phyloP scores from a whole-genome alignment of 2,113 vertebrate genomes.

The Chamaetylas fuelleborni region DNA sequence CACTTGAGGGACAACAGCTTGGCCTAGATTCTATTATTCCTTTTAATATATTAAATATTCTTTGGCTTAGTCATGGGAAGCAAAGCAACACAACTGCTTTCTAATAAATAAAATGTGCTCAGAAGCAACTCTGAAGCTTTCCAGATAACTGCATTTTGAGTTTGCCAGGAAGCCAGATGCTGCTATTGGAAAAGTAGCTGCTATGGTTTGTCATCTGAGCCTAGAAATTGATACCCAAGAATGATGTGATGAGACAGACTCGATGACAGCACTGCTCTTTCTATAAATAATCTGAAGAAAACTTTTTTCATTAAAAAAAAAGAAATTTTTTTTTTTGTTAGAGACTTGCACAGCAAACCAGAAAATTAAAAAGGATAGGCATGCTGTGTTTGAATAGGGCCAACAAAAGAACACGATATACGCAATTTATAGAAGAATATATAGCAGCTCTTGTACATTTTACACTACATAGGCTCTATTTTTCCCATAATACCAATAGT shows the following conservation, averaged over 20 bases:
- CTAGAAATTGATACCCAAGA: slow-evolving; percentile 68
- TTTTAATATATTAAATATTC: slow-evolving; percentile 63
- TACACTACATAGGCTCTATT: not conserved
- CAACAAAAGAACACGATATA: not conserved
- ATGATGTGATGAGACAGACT: slow-evolving; percentile 58
- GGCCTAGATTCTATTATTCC: slow-evolving; percentile 9
- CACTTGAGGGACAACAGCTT: slow-evolving; percentile 15
- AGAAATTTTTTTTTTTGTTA: not conserved
- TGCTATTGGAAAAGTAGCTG: slow-evolving; percentile 76
- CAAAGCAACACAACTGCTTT: slow-evolving; percentile 61
- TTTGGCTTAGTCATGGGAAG: slow-evolving; percentile 54
- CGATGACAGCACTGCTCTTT: slow-evolving; percentile 41
- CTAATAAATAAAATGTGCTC: slow-evolving; percentile 68
- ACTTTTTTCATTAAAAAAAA: not conserved
- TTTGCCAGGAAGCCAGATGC: slow-evolving; percentile 76
- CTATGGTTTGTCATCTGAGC: slow-evolving; percentile 71
- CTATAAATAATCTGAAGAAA: slow-evolving; percentile 55
- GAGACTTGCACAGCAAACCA: slow-evolving; percentile 52
- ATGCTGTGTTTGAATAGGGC: slow-evolving; percentile 39
- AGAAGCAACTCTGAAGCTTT: slow-evolving; percentile 44
- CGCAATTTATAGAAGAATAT: slow-evolving; percentile 28
- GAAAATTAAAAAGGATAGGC: slow-evolving; percentile 50
- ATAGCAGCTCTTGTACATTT: not conserved
- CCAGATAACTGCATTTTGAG: slow-evolving; percentile 31
- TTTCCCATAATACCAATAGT: slow-evolving; percentile 1